Evolutionary conservation across 2,113 vertebrate species (phyloP).

Genomic region (Brienomyrus brachyistius): DNA sequence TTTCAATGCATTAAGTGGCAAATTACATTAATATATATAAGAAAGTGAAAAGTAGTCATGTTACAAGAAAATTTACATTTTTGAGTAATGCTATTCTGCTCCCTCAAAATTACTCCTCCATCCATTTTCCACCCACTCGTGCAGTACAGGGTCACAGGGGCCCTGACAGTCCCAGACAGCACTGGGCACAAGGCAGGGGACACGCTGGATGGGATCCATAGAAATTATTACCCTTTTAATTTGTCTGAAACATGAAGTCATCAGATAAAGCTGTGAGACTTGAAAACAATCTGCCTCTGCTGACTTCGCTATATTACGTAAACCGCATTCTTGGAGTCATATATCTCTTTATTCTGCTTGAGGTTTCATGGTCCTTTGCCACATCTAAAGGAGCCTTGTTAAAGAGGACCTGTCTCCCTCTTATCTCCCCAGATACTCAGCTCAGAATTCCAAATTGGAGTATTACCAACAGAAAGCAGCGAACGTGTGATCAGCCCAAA

Average conservation of each 20-base stretch:
- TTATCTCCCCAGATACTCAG: not conserved
- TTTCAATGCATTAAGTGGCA: not conserved
- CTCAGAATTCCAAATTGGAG: slow-evolving; percentile 11
- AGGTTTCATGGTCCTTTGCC: not conserved
- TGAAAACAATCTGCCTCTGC: not conserved
- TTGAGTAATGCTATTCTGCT: not conserved
- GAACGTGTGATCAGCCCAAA: not conserved
- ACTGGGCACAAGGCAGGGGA: not conserved
- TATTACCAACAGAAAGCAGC: slow-evolving; percentile 3
- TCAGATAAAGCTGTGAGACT: not conserved
- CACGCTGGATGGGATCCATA: not conserved
- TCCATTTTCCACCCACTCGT: not conserved
- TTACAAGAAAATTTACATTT: not conserved
- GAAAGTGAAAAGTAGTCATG: not conserved
- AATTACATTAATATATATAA: not conserved
- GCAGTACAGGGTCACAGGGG: not conserved
- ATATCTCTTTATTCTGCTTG: not conserved
- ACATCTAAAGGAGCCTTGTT: not conserved
- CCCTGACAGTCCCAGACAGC: not conserved
- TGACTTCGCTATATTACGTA: not conserved
- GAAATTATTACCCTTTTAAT: not conserved
- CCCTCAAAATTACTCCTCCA: not conserved
- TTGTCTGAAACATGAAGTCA: not conserved
- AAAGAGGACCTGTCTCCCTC: not conserved
- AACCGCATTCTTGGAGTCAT: not conserved